These are phyloP conservation scores for Cottus gobio DNA, from an alignment of 2,113 vertebrate species.

Conservation along the genomic window DNA sequence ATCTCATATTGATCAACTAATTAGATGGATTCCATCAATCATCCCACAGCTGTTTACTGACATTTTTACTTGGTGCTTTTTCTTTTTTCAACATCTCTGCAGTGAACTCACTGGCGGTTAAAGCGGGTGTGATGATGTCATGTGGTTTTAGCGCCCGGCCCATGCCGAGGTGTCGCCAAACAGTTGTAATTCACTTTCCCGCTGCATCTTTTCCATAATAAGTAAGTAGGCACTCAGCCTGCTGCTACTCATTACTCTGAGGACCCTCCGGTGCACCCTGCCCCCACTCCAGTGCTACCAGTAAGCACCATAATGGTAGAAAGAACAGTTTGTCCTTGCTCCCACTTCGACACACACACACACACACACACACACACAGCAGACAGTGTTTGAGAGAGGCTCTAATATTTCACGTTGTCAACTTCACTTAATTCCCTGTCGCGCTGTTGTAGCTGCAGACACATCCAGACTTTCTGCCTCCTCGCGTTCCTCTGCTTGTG, in stretches of 20 bases:
- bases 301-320: conserved; percentile 46
- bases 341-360: conserved; percentile 23
- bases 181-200: conserved; percentile 67
- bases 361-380: background rate
- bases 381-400: background rate
- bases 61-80: conserved; percentile 23
- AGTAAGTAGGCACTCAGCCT: conserved; percentile 69
- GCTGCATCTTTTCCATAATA: conserved; percentile 65
- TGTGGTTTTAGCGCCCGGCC: conserved; percentile 24
- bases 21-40: conserved; percentile 65
- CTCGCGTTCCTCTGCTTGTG: conserved; percentile 4
- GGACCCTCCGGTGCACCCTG: conserved; percentile 68
- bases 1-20: conserved; percentile 70
- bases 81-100: conserved; percentile 25
- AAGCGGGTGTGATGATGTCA: conserved; percentile 58
- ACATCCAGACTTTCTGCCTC: conserved; percentile 7
- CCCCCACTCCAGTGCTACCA: conserved; percentile 60
- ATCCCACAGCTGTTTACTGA: conserved; percentile 36
- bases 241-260: conserved; percentile 71
- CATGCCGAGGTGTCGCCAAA: conserved; percentile 49
- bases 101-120: conserved; percentile 45
- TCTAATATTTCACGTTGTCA: conserved; percentile 52
- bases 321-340: conserved; percentile 61
- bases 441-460: background rate
- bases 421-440: conserved; percentile 38